Base-by-base conservation (phyloP, 2,113 vertebrate genomes). In the Pithys albifrons region DNA sequence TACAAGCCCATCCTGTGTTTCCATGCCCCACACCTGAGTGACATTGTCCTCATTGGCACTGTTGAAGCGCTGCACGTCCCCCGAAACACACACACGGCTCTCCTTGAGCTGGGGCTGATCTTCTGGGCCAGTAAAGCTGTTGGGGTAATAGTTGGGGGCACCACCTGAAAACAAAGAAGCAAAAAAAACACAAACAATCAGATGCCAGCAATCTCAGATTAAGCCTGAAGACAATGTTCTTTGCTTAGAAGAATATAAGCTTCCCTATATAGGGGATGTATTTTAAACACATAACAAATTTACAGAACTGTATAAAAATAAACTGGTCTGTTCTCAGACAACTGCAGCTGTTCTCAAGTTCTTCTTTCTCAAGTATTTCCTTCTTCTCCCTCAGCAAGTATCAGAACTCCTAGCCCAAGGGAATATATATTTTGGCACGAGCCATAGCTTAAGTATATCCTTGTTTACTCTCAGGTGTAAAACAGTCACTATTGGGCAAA, bases 111-210 rank as follows among this genome's bases (percentile, higher is more conserved):
- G 5, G 3, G 74, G 97, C 90, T 99, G 98, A 7, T 93, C 94
- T 4, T 99, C 98, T 0, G 99, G 99, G 7, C 98, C 99, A 18
- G 98, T 98, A 92, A 99, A 99, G 97, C 99, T 99, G 94, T 99
- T 99, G 29, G 99, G 99, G 55, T 97, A 99, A 94, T 99, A 99
- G 95, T 99, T 99, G 22, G 99, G 99, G 51, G 99, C 98, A 10
- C 99, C 99, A 84, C 99, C 99, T 99, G 73, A 35, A 86, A 46
- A 43, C 33, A 46, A 78, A 43, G 35, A 7, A 7, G 2, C 51
- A 5, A 31, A 37, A 9, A 19, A 71, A 17, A 6, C n/a, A n/a
- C 27, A 48, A 61, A 27, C 23, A 46, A 24, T 69, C 35, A 65
- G 22, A 78, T 22, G 17, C 12, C 27, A 91, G 33, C 14, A 39